phyloP scores from a whole-genome alignment of 1,140 invertebrate species.

The Propsilocerus akamusi region DNA sequence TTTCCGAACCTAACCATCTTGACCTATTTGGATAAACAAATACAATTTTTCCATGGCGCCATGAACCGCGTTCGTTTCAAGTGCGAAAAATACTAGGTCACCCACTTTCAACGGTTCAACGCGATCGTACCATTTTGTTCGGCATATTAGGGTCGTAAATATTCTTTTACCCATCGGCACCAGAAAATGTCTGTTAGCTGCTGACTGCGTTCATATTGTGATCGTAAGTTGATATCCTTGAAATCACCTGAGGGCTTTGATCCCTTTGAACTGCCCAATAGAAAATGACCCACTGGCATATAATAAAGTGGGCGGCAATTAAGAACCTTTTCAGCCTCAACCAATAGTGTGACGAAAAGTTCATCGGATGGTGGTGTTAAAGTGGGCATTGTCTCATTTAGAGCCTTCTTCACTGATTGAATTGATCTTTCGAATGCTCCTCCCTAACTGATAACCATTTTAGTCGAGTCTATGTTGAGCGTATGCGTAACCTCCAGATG shows the following conservation, averaged over 20 bases:
- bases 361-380: conserved; percentile 13
- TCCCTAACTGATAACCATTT: conserved; percentile 9
- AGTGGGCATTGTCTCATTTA: conserved; percentile 6
- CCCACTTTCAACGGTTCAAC: not conserved
- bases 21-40: too few relatives aligned
- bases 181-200: conserved; percentile 8
- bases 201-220: conserved; percentile 1
- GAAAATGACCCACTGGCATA: not conserved
- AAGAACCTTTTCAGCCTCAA: conserved; percentile 9
- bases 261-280: not conserved
- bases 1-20: too few relatives aligned
- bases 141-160: conserved; percentile 5
- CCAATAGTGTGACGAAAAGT: conserved; percentile 7
- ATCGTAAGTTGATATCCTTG: not conserved
- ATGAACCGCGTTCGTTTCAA: too few relatives aligned
- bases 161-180: conserved; percentile 9
- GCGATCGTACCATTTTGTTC: conserved; percentile 6
- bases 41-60: too few relatives aligned
- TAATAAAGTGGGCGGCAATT: conserved; percentile 9
- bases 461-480: conserved; percentile 7
- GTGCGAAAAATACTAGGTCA: conserved; percentile 5
- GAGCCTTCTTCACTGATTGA: conserved; percentile 8
- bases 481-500: conserved; percentile 9
- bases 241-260: not conserved
- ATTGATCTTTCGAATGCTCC: conserved; percentile 11